A percentile compares a stretch with the other conserved stretches of the same genome.
Evolutionary conservation across 2,888 invertebrate species (phyloP).

Genomic region (Stenodema calcarata): DNA sequence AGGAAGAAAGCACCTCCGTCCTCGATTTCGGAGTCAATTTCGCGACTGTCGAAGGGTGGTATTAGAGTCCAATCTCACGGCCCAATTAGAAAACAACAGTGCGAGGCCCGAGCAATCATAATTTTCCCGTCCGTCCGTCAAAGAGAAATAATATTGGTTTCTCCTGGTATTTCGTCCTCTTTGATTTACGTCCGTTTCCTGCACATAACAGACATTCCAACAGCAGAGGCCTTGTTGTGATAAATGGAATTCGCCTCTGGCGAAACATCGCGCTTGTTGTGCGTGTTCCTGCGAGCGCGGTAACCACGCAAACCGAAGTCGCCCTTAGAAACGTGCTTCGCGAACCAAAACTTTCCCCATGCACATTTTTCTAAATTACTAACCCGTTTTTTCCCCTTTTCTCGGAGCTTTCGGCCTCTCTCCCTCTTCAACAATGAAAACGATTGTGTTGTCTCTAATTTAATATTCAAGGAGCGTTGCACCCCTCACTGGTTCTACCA

Average conservation of each 20-base stretch:
- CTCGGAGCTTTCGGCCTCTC: background rate
- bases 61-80: background rate
- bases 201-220: background rate
- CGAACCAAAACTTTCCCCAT: background rate
- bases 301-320: conserved; percentile 11
- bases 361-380: conserved; percentile 10
- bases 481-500: background rate
- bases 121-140: background rate
- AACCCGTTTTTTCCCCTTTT: background rate
- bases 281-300: background rate
- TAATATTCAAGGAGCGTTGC: conserved; percentile 31
- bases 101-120: background rate
- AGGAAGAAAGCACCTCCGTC: no score
- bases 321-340: conserved; percentile 1
- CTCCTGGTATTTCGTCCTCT: background rate
- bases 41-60: no score
- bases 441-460: conserved; percentile 34
- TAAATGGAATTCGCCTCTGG: background rate
- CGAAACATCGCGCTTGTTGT: background rate
- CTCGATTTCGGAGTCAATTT: no score
- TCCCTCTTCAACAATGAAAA: background rate
- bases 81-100: background rate
- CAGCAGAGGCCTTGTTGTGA: background rate
- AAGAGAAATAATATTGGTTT: background rate
- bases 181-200: background rate